Conservation (phyloP, 2,888 invertebrate genomes). For the Tipula vernalis region DNA sequence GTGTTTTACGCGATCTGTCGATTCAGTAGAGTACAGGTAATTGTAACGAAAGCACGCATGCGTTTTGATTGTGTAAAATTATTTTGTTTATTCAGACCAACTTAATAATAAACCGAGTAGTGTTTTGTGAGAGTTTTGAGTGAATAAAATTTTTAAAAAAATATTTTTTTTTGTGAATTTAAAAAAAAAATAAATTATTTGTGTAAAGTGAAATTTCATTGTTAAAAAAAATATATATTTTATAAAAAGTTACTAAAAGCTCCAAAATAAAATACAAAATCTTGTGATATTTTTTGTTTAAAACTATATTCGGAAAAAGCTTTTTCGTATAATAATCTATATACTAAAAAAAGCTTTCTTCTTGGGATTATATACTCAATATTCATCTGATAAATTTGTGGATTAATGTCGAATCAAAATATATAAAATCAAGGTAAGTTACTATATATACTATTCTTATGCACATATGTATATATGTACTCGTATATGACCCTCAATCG, state of each 20-base stretch:
- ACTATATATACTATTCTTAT: background rate
- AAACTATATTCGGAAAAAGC: background rate
- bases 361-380: background rate
- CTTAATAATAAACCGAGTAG: background rate
- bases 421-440: background rate
- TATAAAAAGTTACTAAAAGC: background rate
- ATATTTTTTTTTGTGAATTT: background rate
- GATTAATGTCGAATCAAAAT: background rate
- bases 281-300: background rate
- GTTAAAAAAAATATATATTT: background rate
- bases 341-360: background rate
- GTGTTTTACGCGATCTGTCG: background rate
- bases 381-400: background rate
- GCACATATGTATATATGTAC: background rate
- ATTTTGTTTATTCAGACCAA: background rate
- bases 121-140: background rate
- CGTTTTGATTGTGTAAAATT: background rate
- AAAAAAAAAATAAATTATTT: background rate
- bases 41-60: conserved; percentile 4
- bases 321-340: background rate
- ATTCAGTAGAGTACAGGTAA: conserved; percentile 16
- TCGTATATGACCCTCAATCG: background rate
- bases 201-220: background rate
- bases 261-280: background rate
- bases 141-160: background rate